These are phyloP conservation scores for Lottia gigantea DNA, from an alignment of 2,888 invertebrate species.

Conservation along the genomic window DNA sequence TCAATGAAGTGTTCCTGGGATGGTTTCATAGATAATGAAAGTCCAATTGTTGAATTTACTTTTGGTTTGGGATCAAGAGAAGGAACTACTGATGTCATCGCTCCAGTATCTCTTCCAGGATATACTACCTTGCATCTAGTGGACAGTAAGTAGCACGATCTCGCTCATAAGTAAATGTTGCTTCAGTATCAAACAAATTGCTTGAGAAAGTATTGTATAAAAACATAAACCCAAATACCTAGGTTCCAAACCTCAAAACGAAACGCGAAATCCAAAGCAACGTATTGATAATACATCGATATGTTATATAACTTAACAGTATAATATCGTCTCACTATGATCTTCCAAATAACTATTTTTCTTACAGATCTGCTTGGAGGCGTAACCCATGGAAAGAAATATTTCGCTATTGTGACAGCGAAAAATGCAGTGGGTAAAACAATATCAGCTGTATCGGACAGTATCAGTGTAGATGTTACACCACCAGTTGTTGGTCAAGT, in stretches of 20 bases:
- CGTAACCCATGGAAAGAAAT: constrained; percentile 25
- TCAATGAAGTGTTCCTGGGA: constrained; percentile 38
- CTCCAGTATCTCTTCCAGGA: constrained; percentile 20
- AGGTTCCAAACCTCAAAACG: no score
- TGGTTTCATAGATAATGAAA: constrained; percentile 39
- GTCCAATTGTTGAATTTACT: constrained; percentile 31
- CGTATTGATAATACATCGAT: no score
- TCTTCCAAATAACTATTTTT: no score
- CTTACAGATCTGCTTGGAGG: constrained; percentile 27
- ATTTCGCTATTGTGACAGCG: constrained; percentile 39
- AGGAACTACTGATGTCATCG: constrained; percentile 29
- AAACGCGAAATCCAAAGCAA: no score
- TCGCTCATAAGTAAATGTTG: no score
- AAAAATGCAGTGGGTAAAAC: constrained; percentile 34
- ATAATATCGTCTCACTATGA: no score
- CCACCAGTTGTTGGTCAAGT: constrained; percentile 38
- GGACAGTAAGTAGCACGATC: not conserved
- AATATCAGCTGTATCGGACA: constrained; percentile 32
- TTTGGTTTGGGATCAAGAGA: constrained; percentile 31
- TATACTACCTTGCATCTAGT: constrained; percentile 18
- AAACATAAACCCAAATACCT: no score
- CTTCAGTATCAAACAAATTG: no score
- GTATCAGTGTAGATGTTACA: constrained; percentile 41
- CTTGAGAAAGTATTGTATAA: no score
- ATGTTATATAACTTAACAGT: no score